These are phyloP conservation scores for Hymenopus coronatus DNA, from an alignment of 2,888 invertebrate genomes.

Conservation along the genomic window DNA sequence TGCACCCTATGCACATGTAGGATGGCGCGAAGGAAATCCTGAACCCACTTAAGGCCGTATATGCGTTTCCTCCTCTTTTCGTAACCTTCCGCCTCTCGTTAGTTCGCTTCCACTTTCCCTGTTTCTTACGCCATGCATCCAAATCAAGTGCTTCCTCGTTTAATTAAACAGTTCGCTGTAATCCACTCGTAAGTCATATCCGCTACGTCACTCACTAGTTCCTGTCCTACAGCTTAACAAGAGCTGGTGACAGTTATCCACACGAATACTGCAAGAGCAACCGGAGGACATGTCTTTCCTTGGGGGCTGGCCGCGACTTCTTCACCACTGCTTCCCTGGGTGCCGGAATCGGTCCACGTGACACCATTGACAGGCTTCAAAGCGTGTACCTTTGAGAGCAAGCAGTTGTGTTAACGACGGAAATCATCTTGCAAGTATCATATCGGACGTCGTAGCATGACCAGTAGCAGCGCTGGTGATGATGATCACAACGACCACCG, in stretches of 20 bases:
- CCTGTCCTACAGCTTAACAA: not conserved
- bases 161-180: not conserved
- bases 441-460: constrained; percentile 19
- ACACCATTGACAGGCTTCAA: not conserved
- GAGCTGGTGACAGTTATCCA: not conserved
- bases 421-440: constrained; percentile 26
- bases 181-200: not conserved
- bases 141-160: not conserved
- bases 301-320: not conserved
- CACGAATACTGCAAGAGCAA: not conserved
- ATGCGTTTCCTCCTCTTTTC: not conserved
- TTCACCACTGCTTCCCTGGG: not conserved
- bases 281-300: not conserved
- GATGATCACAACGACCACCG: not conserved
- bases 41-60: not conserved
- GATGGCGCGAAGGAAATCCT: not conserved
- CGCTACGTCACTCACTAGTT: not conserved
- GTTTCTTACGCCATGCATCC: not conserved
- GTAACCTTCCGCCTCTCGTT: not conserved
- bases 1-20: constrained; percentile 16
- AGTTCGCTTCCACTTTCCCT: not conserved
- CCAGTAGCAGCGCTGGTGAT: not conserved
- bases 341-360: not conserved
- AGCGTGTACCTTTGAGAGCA: not conserved
- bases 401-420: constrained; percentile 24